A percentile compares a stretch with the other conserved stretches of the same genome.
These are phyloP conservation scores for Huso huso DNA, from an alignment of 2,797 vertebrate species.

Conservation along the genomic window DNA sequence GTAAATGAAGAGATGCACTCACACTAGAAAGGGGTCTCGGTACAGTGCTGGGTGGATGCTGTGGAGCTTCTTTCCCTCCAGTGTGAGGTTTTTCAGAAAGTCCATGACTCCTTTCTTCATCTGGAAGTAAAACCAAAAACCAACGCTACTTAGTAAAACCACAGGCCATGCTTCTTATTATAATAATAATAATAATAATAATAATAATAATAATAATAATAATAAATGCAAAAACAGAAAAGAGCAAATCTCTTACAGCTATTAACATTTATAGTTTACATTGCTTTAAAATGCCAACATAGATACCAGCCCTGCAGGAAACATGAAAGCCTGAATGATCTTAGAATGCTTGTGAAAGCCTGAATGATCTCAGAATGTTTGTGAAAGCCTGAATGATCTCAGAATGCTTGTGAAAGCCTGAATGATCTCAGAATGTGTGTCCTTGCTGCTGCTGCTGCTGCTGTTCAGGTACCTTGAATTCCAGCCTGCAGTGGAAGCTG, in stretches of 20 bases:
- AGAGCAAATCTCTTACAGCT: too few species aligned
- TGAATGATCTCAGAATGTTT: too few species aligned
- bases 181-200: too few species aligned
- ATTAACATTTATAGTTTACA: too few species aligned
- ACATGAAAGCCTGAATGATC: too few species aligned
- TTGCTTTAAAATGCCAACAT: too few species aligned
- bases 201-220: too few species aligned
- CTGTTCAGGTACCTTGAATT: slow-evolving; percentile 54
- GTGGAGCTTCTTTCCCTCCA: slow-evolving; percentile 53
- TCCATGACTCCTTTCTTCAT: slow-evolving; percentile 49
- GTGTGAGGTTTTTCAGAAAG: slow-evolving; percentile 32
- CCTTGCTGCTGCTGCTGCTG: background rate
- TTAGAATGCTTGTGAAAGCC: too few species aligned
- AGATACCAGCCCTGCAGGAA: too few species aligned
- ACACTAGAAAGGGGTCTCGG: slow-evolving; percentile 49
- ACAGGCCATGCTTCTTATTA: too few species aligned
- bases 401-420: background rate
- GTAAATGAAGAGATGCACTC: slow-evolving; percentile 26
- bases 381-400: too few species aligned
- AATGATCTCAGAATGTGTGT: background rate
- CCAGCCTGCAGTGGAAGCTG: slow-evolving; percentile 54
- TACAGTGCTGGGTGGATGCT: slow-evolving; percentile 50
- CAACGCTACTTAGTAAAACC: background rate
- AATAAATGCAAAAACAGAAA: too few species aligned
- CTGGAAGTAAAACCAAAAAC: slow-evolving; percentile 25